A percentile compares a stretch with the other conserved stretches of the same genome.
These are phyloP conservation scores for Neoascia interrupta DNA, from an alignment of 2,888 invertebrate species.

Conservation along the genomic window DNA sequence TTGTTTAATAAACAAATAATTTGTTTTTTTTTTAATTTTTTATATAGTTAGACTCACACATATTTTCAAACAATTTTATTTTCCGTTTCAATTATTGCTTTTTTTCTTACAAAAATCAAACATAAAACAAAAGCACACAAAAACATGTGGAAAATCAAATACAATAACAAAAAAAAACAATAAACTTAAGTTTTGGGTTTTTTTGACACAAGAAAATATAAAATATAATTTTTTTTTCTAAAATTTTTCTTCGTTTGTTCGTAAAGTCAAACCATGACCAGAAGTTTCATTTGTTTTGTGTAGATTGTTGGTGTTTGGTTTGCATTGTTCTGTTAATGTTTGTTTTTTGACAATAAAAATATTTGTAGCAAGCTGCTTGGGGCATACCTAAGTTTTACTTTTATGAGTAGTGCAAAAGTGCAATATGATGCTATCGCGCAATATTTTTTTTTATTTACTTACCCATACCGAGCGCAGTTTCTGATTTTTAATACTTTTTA, in stretches of 20 bases:
- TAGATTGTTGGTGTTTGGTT: constrained; percentile 32
- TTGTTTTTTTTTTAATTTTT: too few species aligned
- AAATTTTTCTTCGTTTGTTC: not conserved
- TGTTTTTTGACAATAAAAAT: not conserved
- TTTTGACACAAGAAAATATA: constrained; percentile 7
- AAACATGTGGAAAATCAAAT: not conserved
- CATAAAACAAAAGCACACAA: not conserved
- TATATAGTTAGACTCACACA: constrained; percentile 30
- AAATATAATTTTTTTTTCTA: not conserved
- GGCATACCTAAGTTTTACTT: not conserved
- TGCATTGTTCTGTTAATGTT: constrained; percentile 27
- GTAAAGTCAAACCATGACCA: constrained; percentile 74
- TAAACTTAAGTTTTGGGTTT: constrained; percentile 24
- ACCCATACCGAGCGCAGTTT: constrained; percentile 28
- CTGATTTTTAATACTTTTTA: not conserved
- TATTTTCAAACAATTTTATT: constrained; percentile 19
- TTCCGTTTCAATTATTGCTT: not conserved
- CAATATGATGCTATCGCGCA: constrained; percentile 32
- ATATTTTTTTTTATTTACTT: constrained; percentile 31
- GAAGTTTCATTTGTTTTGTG: constrained; percentile 69
- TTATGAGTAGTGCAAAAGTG: constrained; percentile 39
- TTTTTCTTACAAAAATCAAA: constrained; percentile 19
- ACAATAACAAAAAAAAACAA: constrained; percentile 19
- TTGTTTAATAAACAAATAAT: too few species aligned
- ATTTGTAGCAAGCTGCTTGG: constrained; percentile 11